Evolutionary conservation across 2,797 vertebrate genomes (phyloP).

Genomic region (Sebastes melanostomus): DNA sequence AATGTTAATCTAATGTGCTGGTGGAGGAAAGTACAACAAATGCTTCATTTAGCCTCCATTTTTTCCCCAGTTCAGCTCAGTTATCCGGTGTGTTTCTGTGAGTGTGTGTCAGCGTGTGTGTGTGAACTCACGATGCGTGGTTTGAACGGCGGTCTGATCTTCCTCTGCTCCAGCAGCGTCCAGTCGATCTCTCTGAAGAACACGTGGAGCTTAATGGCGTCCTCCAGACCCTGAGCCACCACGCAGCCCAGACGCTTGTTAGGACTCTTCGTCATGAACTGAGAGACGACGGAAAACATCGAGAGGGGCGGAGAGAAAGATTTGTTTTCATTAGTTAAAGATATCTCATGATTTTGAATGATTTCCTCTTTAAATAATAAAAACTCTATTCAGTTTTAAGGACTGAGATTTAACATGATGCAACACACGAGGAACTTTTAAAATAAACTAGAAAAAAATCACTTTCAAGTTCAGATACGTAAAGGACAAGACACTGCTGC

Average conservation of each 20-base stretch:
- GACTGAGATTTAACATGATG: background rate
- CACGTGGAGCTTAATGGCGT: constrained; percentile 92
- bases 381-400: background rate
- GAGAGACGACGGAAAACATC: background rate
- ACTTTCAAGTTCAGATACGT: too few species aligned
- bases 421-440: too few species aligned
- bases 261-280: constrained; percentile 99
- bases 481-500: background rate
- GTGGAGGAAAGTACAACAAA: background rate
- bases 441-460: too few species aligned
- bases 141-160: constrained; percentile 95
- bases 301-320: background rate
- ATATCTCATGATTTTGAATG: background rate
- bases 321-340: background rate
- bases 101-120: background rate
- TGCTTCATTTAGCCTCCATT: background rate
- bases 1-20: background rate
- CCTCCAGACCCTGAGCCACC: constrained; percentile 89
- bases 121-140: constrained; percentile 93
- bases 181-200: constrained; percentile 99
- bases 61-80: background rate
- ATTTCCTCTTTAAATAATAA: background rate
- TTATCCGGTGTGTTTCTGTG: background rate
- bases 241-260: constrained; percentile 94
- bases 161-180: constrained; percentile 94